Percentiles rank a stretch among this genome's conserved stretches.
These are phyloP conservation scores for Fregata magnificens DNA, from an alignment of 2,113 vertebrate genomes.

Conservation along the genomic window DNA sequence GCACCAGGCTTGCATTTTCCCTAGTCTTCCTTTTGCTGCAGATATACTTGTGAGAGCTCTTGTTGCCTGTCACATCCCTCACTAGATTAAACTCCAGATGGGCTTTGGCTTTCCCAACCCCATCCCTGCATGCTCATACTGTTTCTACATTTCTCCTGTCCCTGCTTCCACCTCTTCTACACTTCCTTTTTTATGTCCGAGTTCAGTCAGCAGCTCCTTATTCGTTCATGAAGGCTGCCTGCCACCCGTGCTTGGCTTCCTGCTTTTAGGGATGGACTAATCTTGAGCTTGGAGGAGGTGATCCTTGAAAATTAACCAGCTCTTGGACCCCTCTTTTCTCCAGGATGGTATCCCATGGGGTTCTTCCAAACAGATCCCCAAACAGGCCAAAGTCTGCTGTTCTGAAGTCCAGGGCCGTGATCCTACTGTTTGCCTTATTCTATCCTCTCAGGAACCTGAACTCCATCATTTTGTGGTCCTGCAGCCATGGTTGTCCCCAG, in stretches of 20 bases:
- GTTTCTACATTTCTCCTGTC: not conserved
- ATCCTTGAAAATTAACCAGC: not conserved
- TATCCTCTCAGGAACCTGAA: not conserved
- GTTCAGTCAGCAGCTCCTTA: not conserved
- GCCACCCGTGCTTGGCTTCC: not conserved
- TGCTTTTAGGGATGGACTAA: not conserved
- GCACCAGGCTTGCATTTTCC: not conserved
- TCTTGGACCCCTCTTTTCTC: not conserved
- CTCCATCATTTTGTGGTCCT: not conserved
- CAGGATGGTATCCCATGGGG: not conserved
- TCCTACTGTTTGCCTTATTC: not conserved
- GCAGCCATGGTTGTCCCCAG: not conserved
- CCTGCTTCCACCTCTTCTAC: not conserved
- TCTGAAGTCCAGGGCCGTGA: not conserved
- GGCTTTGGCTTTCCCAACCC: not conserved
- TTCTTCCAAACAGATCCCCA: not conserved
- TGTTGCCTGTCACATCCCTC: not conserved
- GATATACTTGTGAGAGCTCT: not conserved
- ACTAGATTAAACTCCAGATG: not conserved
- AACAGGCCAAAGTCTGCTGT: not conserved
- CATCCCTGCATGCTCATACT: not conserved
- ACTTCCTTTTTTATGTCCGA: not conserved
- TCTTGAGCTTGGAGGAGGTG: not conserved
- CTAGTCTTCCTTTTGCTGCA: not conserved
- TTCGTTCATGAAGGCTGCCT: not conserved